phyloP scores from a whole-genome alignment of 2,797 vertebrate species.

The Acestrorhynchus altus region DNA sequence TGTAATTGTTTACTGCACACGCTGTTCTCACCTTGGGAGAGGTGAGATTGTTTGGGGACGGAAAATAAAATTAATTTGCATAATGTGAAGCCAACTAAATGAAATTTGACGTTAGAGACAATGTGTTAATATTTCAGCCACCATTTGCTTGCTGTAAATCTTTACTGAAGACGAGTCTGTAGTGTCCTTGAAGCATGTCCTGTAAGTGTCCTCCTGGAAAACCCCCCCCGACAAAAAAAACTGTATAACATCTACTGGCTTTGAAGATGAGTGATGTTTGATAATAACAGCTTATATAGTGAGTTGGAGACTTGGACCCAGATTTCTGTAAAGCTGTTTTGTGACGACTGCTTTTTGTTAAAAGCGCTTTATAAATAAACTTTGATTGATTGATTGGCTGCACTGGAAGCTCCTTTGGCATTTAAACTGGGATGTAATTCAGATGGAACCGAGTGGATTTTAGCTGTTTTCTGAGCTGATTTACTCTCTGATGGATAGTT shows the following conservation, averaged over 20 bases:
- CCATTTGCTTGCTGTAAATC: background rate
- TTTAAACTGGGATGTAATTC: too few relatives aligned
- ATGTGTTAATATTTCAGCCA: conserved; percentile 43
- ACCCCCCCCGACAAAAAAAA: too few relatives aligned
- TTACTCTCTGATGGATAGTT: too few relatives aligned
- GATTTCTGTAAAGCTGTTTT: too few relatives aligned
- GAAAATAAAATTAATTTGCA: conserved; percentile 24
- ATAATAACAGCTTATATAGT: too few relatives aligned
- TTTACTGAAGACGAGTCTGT: background rate
- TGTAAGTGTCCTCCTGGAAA: background rate
- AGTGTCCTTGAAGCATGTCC: background rate
- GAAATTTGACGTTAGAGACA: conserved; percentile 44
- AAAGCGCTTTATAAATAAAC: too few relatives aligned
- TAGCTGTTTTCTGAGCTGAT: too few relatives aligned
- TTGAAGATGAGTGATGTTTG: background rate
- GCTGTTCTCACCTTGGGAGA: conserved; percentile 40
- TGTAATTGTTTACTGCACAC: conserved; percentile 31
- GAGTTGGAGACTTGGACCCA: too few relatives aligned
- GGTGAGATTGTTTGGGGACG: conserved; percentile 37
- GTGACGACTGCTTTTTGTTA: too few relatives aligned
- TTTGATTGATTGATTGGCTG: too few relatives aligned
- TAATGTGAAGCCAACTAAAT: conserved; percentile 41
- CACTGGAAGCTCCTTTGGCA: too few relatives aligned
- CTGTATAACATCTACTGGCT: background rate
- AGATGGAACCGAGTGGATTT: too few relatives aligned